These are phyloP conservation scores for Numenius phaeopus DNA, from an alignment of 2,797 vertebrate species.

Conservation along the genomic window DNA sequence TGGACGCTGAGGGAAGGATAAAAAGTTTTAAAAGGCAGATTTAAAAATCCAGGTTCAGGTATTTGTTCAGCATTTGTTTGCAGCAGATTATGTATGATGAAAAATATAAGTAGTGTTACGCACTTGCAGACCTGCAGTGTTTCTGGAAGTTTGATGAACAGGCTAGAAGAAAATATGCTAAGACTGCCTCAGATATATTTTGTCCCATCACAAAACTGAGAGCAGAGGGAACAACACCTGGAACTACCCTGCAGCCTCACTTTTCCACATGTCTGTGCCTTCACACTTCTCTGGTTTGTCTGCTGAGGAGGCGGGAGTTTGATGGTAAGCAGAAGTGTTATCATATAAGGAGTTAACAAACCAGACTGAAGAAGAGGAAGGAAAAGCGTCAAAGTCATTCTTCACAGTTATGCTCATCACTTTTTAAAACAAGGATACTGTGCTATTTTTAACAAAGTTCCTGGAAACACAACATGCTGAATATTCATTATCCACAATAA, in stretches of 20 bases:
- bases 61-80: not conserved
- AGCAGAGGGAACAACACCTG: not conserved
- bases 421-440: not conserved
- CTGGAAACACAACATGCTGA: constrained; percentile 34
- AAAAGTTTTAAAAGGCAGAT: not conserved
- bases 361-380: constrained; percentile 12
- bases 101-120: not conserved
- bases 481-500: constrained; percentile 22
- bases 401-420: not conserved
- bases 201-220: not conserved
- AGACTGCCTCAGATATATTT: not conserved
- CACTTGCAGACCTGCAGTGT: not conserved
- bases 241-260: not conserved
- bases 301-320: not conserved
- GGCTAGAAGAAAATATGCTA: not conserved
- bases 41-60: not conserved
- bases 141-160: not conserved
- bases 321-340: not conserved
- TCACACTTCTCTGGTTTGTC: not conserved
- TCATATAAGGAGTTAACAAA: constrained; percentile 3
- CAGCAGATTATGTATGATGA: not conserved
- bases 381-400: not conserved
- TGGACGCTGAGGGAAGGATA: not conserved
- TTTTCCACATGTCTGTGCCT: not conserved
- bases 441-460: constrained; percentile 41